Evolutionary conservation across 2,888 invertebrate genomes (phyloP).

Genomic region (Ptilodon capucinus): DNA sequence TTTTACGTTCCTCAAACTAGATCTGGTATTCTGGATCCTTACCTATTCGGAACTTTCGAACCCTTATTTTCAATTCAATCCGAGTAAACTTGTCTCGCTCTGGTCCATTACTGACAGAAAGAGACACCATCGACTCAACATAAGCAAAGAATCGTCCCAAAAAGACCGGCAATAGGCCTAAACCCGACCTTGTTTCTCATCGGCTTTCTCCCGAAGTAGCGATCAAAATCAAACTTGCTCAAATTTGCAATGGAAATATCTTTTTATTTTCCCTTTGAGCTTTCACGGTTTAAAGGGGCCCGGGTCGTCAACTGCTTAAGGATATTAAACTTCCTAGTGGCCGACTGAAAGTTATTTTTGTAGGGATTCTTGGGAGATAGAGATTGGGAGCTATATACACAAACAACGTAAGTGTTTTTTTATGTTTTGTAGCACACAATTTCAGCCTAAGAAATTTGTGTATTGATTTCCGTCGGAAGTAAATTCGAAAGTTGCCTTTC

Average conservation of each 20-base stretch:
- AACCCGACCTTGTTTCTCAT: slow-evolving; percentile 45
- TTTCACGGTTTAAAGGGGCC: slow-evolving; percentile 52
- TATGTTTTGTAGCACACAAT: too few species aligned
- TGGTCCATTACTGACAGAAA: slow-evolving; percentile 7
- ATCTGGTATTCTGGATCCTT: slow-evolving; percentile 12
- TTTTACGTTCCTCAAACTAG: slow-evolving; percentile 43
- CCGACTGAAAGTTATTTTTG: slow-evolving; percentile 34
- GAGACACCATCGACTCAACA: slow-evolving; percentile 8
- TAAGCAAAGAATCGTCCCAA: slow-evolving; percentile 21
- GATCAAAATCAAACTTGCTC: slow-evolving; percentile 64
- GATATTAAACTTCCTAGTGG: slow-evolving; percentile 55
- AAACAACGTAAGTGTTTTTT: too few species aligned
- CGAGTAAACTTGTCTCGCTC: slow-evolving; percentile 3
- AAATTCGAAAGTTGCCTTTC: too few species aligned
- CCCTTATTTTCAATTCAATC: slow-evolving; percentile 7
- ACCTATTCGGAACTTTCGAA: slow-evolving; percentile 7
- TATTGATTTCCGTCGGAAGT: too few species aligned
- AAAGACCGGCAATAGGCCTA: slow-evolving; percentile 19
- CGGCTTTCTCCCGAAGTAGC: slow-evolving; percentile 50
- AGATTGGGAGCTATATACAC: neutral
- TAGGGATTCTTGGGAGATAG: slow-evolving; percentile 2
- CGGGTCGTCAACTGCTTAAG: slow-evolving; percentile 58
- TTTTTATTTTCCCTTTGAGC: slow-evolving; percentile 70
- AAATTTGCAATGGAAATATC: slow-evolving; percentile 66
- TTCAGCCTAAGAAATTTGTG: too few species aligned